Evolutionary conservation across 2,797 vertebrate species (phyloP).

Genomic region (Dicrostonyx torquatus): DNA sequence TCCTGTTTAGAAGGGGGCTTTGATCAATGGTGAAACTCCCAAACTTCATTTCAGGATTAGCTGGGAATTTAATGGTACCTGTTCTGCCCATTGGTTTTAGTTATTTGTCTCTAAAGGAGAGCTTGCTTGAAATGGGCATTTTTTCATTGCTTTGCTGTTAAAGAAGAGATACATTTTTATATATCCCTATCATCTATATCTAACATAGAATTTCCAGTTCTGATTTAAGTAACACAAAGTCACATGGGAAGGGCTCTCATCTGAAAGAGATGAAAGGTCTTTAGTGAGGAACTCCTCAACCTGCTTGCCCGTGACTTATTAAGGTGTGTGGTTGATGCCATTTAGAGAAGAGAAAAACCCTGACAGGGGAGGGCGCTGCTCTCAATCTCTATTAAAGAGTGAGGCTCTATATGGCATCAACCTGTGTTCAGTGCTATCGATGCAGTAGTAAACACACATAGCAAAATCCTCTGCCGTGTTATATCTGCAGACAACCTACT

Average conservation of each 20-base stretch:
- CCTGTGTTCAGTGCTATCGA: not conserved
- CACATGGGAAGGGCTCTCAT: not conserved
- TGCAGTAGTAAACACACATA: not conserved
- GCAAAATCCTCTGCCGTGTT: not conserved
- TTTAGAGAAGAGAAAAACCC: not conserved
- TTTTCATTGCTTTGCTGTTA: constrained; percentile 2
- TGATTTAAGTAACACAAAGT: not conserved
- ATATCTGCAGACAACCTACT: not conserved
- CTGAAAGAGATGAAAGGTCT: not conserved
- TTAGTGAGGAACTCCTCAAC: not conserved
- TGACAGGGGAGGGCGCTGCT: not conserved
- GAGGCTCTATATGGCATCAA: not conserved
- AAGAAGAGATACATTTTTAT: not conserved
- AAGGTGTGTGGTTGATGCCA: not conserved
- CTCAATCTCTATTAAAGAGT: not conserved
- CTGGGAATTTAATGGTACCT: not conserved
- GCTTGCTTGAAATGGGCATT: not conserved
- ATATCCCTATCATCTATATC: not conserved
- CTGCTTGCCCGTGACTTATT: not conserved
- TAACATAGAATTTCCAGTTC: not conserved
- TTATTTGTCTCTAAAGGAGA: constrained; percentile 43
- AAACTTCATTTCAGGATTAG: constrained; percentile 34
- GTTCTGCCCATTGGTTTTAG: constrained; percentile 9
- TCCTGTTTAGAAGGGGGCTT: constrained; percentile 10
- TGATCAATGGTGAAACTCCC: constrained; percentile 4